A percentile compares a stretch with the other conserved stretches of the same genome.
Evolutionary conservation across 2,797 vertebrate species (phyloP).

Genomic region (Eulemur albifrons): DNA sequence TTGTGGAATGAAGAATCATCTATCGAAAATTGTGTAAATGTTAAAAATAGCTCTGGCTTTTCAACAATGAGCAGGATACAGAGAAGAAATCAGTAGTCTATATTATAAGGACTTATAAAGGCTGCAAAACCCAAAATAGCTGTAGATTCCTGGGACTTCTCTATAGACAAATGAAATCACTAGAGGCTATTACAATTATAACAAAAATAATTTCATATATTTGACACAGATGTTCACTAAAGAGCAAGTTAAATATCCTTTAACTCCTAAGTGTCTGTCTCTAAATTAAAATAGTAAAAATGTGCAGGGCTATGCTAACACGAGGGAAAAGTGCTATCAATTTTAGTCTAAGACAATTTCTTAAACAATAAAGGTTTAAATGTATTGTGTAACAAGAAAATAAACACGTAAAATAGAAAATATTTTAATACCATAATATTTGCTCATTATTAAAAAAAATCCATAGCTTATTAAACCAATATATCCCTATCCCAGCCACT

Average conservation of each 20-base stretch:
- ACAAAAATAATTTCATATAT: slow-evolving; percentile 52
- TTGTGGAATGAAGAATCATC: slow-evolving; percentile 84
- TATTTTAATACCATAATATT: slow-evolving; percentile 8
- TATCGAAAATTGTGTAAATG: slow-evolving; percentile 83
- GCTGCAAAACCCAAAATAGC: slow-evolving; percentile 77
- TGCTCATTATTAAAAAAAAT: background rate
- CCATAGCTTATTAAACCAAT: background rate
- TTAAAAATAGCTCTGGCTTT: slow-evolving; percentile 88
- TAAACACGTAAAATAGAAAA: background rate
- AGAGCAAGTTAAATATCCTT: slow-evolving; percentile 42
- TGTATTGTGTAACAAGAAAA: slow-evolving; percentile 9
- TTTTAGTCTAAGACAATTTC: slow-evolving; percentile 48
- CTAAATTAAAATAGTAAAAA: slow-evolving; percentile 52
- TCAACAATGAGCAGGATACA: slow-evolving; percentile 83
- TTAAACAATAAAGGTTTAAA: slow-evolving; percentile 41
- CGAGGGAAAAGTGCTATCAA: background rate
- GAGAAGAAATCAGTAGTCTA: slow-evolving; percentile 82
- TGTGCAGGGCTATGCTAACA: background rate
- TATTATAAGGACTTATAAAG: slow-evolving; percentile 74
- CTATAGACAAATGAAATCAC: slow-evolving; percentile 63
- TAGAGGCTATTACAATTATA: slow-evolving; percentile 70
- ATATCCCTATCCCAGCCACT: background rate
- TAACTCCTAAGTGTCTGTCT: slow-evolving; percentile 49
- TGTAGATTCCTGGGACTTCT: slow-evolving; percentile 69
- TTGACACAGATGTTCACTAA: slow-evolving; percentile 36